Percentiles rank a stretch among this genome's conserved stretches.
Evolutionary conservation across 2,113 vertebrate genomes (phyloP).

Genomic region (Phainopepla nitens): DNA sequence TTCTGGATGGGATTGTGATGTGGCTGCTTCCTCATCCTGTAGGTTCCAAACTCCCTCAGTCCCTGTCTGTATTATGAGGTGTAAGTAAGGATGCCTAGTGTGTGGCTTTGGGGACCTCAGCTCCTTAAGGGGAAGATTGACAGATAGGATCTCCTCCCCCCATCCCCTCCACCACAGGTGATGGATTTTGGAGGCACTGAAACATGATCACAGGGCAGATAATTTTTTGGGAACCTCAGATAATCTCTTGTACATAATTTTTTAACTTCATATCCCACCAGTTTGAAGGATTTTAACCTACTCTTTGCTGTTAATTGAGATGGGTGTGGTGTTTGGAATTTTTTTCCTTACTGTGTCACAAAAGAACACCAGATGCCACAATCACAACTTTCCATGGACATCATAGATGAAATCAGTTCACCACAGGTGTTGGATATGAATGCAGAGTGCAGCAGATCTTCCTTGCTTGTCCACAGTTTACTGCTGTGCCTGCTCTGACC

Average conservation of each 20-base stretch:
- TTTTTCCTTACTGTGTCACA: neutral
- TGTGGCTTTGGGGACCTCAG: neutral
- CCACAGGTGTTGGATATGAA: neutral
- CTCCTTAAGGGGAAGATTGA: neutral
- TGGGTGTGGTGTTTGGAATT: neutral
- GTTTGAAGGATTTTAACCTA: neutral
- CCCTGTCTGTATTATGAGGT: neutral
- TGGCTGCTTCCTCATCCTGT: neutral
- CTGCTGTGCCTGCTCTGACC: neutral
- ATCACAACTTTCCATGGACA: accelerated
- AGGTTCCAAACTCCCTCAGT: neutral
- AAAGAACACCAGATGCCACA: neutral
- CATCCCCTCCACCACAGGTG: neutral
- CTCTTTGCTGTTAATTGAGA: neutral
- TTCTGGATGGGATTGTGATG: neutral
- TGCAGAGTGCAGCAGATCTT: neutral
- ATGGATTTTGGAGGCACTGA: neutral
- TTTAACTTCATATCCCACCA: neutral
- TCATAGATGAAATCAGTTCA: neutral
- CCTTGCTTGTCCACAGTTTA: neutral
- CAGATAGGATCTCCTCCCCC: neutral
- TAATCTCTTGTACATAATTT: neutral
- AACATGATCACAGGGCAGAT: neutral
- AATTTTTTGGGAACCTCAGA: neutral
- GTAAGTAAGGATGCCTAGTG: neutral